These are phyloP conservation scores for Hermetia illucens DNA, from an alignment of 1,140 invertebrate genomes.

Conservation along the genomic window DNA sequence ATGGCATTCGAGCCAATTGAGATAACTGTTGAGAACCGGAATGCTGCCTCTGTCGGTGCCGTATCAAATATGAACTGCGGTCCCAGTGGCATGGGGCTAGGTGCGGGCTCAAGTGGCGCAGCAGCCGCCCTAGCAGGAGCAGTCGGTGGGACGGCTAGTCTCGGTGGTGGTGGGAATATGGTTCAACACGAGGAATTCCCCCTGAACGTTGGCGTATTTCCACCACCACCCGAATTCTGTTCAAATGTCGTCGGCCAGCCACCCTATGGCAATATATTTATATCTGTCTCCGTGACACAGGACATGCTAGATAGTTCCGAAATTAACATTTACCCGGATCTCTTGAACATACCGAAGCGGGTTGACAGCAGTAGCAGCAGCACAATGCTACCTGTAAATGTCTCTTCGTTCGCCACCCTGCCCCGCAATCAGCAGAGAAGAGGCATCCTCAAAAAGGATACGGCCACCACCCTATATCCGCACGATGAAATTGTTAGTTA, in stretches of 20 bases:
- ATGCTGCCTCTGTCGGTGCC: conserved; percentile 37
- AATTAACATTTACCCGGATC: conserved; percentile 56
- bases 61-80: conserved; percentile 20
- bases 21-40: conserved; percentile 53
- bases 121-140: conserved; percentile 15
- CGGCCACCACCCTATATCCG: conserved; percentile 20
- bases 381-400: conserved; percentile 16
- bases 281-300: conserved; percentile 55
- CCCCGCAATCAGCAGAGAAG: conserved; percentile 33
- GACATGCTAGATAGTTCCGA: conserved; percentile 39
- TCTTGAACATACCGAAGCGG: conserved; percentile 51
- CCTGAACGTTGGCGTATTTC: conserved; percentile 37
- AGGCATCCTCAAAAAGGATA: conserved; percentile 27
- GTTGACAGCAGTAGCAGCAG: conserved; percentile 17
- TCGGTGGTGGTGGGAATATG: too few species aligned
- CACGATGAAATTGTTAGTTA: conserved; percentile 29
- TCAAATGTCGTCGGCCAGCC: conserved; percentile 36
- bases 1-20: conserved; percentile 46
- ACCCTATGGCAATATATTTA: conserved; percentile 57
- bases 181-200: conserved; percentile 24
- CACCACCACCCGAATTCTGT: conserved; percentile 48
- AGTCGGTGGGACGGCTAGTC: too few species aligned
- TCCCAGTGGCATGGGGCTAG: conserved; percentile 13
- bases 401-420: conserved; percentile 44
- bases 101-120: conserved; percentile 8